Evolutionary conservation across 1,140 invertebrate species (phyloP), one percentile per base, ranked within the genome.

Genomic region (Leptopilina boulardi): DNA sequence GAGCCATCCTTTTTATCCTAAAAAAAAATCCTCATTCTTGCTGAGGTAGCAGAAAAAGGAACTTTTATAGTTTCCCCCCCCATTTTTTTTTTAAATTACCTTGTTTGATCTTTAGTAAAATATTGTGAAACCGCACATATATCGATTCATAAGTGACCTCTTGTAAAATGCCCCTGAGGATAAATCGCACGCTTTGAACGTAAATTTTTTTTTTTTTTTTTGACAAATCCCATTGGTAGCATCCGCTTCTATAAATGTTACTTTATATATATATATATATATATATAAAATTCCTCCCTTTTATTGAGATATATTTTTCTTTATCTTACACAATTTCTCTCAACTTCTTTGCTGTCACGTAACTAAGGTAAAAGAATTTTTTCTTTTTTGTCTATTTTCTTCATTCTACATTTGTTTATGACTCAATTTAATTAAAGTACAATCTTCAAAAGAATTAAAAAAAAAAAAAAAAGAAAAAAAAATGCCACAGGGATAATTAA

Each of bases 241-340:
- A 66, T 30, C 26, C 21, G 23, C 26, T 66, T 34, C 21, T 66
- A 15, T n/a, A 11, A n/a, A n/a, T n/a, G 8, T 42, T 4, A 3
- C 13, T 42, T 42, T 42, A 4, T 38, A 4, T 38, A 38, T 38
- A 38, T 38, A 38, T 38, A 38, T 9, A 38, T 3, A 38, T 56
- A 56, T 6, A 56, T 56, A 85, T 77, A 83, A 84, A 86, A 86
- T 84, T 81, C 84, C 83, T 84, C 81, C 21, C 10, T 3, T 66
- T 26, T 11, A 26, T 26, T 26, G 26, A 30, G 26, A 30, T 5
- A 30, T 11, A 13, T 15, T 21, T 21, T 59, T 59, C n/a, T 59
- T 11, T 59, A 21, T 51, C 18, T 18, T 51, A 5, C 47, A 51
- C n/a, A 47, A 47, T n/a, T n/a, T n/a, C n/a, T n/a, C n/a, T n/a